Evolutionary conservation across 2,888 invertebrate species (phyloP), one percentile per base, ranked within the genome.

Genomic region (Tenodera sinensis): DNA sequence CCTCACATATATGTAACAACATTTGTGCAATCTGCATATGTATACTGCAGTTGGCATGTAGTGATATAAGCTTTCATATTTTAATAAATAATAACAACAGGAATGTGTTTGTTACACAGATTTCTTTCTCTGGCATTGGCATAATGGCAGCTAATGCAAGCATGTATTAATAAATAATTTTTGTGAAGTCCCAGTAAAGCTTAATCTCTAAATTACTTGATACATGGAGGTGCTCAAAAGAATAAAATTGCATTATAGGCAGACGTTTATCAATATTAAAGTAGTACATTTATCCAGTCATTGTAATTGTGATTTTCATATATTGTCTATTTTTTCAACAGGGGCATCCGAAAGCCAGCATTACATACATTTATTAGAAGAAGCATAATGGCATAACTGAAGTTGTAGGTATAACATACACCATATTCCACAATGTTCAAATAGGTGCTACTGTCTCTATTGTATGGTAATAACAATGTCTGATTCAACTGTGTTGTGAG

Each of bases 331-430:
- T 91, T 90, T 91, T 84, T 91, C 91, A 89, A 91, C 93, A 93
- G 93, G 93, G 91, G 91, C 92, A 91, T 91, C 92, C 91, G 91
- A 92, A 92, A 91, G 92, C 92, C 96, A 97, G 97, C 95, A 96
- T 97, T 96, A 97, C 97, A 93, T 97, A 97, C 95, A 97, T 97
- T 96, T 97, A 95, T 95, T 97, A 96, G 95, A 92, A 92, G 92
- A 91, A 83, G 85, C 42, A 54, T 85, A 85, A 87, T 87, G 87
- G 87, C 87, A 87, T 87, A 87, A 87, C 81, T 34, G 87, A 87
- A 71, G 85, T 90, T 90, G 90, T 90, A 90, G 89, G 90, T 90
- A 90, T 89, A 89, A 88, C 54, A 84, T 84, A 27, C 25, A 71
- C 28, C 86, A 34, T 83, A 83, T 82, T 88, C 42, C 47, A 86